Evolutionary conservation across 2,797 vertebrate genomes (phyloP).

Genomic region (Coluber constrictor): DNA sequence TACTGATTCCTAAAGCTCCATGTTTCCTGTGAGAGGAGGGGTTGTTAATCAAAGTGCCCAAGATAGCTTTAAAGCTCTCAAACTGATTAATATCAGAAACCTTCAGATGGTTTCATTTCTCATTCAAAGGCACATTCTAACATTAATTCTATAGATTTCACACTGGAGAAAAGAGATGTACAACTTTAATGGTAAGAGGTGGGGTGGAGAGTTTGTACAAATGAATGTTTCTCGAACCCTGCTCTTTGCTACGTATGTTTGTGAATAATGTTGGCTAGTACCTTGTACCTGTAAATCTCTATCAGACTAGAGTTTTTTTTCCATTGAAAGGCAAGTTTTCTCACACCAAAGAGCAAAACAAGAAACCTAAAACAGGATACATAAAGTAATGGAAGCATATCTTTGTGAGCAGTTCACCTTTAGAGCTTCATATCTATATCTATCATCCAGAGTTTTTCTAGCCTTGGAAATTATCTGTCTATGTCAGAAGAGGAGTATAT

Average conservation of each 20-base stretch:
- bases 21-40: constrained; percentile 41
- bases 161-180: background rate
- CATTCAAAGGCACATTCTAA: constrained; percentile 32
- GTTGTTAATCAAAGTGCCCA: constrained; percentile 55
- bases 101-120: constrained; percentile 42
- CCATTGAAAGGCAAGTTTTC: background rate
- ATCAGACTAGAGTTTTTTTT: background rate
- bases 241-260: background rate
- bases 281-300: background rate
- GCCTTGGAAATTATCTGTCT: background rate
- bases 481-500: background rate
- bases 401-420: background rate
- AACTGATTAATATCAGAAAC: constrained; percentile 20
- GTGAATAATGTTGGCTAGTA: background rate
- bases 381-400: background rate
- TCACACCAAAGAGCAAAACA: background rate
- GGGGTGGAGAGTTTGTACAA: background rate
- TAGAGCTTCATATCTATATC: background rate
- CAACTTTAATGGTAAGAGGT: background rate
- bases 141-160: constrained; percentile 38
- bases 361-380: background rate
- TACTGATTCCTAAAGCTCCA: constrained; percentile 55
- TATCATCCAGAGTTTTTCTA: background rate
- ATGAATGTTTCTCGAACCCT: background rate
- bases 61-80: constrained; percentile 36